Percentiles rank a stretch among this genome's conserved stretches.
phyloP scores from a whole-genome alignment of 2,113 vertebrate species.

The Syngnathoides biaculeatus region DNA sequence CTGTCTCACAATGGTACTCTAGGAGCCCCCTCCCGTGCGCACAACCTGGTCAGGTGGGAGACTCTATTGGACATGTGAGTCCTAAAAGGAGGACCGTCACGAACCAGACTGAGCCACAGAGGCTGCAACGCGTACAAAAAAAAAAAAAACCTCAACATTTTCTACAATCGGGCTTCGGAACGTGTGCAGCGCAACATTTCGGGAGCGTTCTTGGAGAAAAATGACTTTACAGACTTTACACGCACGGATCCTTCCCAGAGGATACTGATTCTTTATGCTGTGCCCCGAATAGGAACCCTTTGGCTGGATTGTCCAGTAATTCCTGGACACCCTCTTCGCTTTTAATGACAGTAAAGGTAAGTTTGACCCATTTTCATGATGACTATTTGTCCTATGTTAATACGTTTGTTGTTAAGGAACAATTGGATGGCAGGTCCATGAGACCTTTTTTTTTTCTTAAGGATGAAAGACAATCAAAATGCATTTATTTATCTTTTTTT shows the following conservation, averaged over 20 bases:
- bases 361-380: slow-evolving; percentile 43
- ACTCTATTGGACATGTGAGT: slow-evolving; percentile 49
- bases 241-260: slow-evolving; percentile 32
- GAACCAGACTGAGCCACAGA: slow-evolving; percentile 49
- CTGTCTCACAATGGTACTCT: neutral
- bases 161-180: slow-evolving; percentile 26
- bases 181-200: slow-evolving; percentile 26
- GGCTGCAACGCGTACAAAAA: slow-evolving; percentile 48
- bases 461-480: neutral
- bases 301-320: slow-evolving; percentile 43
- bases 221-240: slow-evolving; percentile 39
- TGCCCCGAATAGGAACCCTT: slow-evolving; percentile 39
- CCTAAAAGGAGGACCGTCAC: slow-evolving; percentile 35
- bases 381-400: neutral
- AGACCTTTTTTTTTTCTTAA: slow-evolving; percentile 3
- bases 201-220: slow-evolving; percentile 21
- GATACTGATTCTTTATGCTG: slow-evolving; percentile 54
- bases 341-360: slow-evolving; percentile 74
- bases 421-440: slow-evolving; percentile 11
- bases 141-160: slow-evolving; percentile 3
- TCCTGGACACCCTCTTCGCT: slow-evolving; percentile 62
- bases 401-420: neutral
- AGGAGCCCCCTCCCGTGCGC: neutral
- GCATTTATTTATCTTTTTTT: neutral
- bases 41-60: slow-evolving; percentile 25